Percentiles rank a stretch among this genome's conserved stretches.
Evolutionary conservation across 2,113 vertebrate genomes (phyloP).

Genomic region (Agelaius phoeniceus): DNA sequence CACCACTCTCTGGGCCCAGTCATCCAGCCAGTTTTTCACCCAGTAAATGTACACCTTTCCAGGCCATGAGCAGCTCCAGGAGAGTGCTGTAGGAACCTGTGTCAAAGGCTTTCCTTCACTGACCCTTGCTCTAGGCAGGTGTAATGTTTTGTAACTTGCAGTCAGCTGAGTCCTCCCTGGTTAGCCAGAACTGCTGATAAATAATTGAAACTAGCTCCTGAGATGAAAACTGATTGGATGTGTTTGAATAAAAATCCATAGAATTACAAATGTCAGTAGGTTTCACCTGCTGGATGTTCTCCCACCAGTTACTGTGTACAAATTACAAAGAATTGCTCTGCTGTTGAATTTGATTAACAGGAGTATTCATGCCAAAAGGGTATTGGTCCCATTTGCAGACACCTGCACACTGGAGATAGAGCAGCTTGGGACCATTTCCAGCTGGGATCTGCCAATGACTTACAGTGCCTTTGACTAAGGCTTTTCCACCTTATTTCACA

Average conservation of each 20-base stretch:
- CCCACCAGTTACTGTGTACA: neutral
- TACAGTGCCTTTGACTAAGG: neutral
- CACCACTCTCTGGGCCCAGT: neutral
- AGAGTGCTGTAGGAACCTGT: neutral
- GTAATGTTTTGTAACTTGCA: neutral
- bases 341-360: neutral
- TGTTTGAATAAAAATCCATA: neutral
- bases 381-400: neutral
- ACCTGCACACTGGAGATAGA: slow-evolving; percentile 30
- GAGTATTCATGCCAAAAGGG: neutral
- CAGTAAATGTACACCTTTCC: neutral
- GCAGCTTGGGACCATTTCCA: neutral
- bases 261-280: neutral
- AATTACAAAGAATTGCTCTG: neutral
- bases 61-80: neutral
- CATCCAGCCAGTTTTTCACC: neutral
- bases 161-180: neutral
- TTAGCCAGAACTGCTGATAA: neutral
- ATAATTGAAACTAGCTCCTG: neutral
- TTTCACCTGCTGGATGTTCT: neutral
- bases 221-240: neutral
- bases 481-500: neutral
- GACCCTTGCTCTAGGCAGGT: neutral
- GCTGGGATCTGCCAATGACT: neutral
- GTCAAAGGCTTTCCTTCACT: neutral